These are phyloP conservation scores for Agapornis canus DNA, from an alignment of 2,797 vertebrate genomes.

Conservation along the genomic window DNA sequence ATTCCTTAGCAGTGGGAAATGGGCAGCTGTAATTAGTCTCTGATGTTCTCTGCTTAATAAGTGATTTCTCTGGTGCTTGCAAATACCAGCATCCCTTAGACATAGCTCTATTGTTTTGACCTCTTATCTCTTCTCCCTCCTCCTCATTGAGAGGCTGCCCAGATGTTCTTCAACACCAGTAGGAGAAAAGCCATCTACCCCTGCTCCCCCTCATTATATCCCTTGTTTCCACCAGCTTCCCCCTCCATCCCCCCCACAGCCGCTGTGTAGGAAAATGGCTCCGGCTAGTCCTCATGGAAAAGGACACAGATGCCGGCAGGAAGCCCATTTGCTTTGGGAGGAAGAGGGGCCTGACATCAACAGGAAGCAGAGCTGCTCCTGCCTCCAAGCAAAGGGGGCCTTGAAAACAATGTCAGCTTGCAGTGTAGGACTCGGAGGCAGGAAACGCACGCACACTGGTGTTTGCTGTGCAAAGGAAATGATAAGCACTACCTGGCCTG, in stretches of 20 bases:
- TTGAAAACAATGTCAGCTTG: constrained; percentile 79
- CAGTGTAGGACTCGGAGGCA: constrained; percentile 55
- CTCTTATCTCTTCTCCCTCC: constrained; percentile 16
- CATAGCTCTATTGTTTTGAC: not conserved
- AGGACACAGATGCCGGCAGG: constrained; percentile 72
- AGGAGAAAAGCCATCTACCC: not conserved
- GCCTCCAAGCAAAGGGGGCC: constrained; percentile 66
- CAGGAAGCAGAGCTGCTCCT: constrained; percentile 78
- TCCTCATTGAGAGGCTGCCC: not conserved
- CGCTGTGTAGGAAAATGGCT: constrained; percentile 37
- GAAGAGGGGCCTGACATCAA: constrained; percentile 81
- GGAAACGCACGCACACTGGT: constrained; percentile 75
- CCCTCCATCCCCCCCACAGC: fast-evolving
- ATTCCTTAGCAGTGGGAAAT: constrained; percentile 55
- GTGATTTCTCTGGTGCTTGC: constrained; percentile 21
- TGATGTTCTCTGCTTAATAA: constrained; percentile 52
- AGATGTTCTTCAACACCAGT: not conserved
- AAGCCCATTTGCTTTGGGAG: constrained; percentile 78
- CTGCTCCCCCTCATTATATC: not conserved
- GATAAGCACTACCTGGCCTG: constrained; percentile 78
- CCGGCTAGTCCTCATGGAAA: constrained; percentile 61
- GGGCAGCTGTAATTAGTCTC: constrained; percentile 32
- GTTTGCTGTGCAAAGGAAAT: constrained; percentile 66
- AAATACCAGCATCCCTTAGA: not conserved
- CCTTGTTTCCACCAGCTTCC: not conserved